Evolutionary conservation across 2,113 vertebrate genomes (phyloP), one percentile per base, ranked within the genome.

Genomic region (Lagenorhynchus albirostris): DNA sequence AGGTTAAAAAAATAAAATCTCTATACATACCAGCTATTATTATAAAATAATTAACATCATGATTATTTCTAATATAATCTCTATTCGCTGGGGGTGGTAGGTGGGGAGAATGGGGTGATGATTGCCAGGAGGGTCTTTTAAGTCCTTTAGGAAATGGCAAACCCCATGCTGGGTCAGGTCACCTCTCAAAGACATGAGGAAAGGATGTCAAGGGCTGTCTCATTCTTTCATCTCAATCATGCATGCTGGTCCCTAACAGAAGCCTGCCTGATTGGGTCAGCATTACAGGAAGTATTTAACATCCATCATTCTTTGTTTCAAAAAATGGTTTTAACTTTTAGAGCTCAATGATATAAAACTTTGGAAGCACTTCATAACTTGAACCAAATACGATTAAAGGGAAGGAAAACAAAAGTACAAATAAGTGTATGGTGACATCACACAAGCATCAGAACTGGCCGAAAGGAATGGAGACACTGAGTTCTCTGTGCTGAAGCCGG

Each of bases 41-140:
- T 67, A 68, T 93, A 53, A 93, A 91, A 97, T 94, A 95, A 97
- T 95, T 91, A 94, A 74, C 58, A 89, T 68, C 41, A 47, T 68
- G 29, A 93, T 93, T 82, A 94, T 68, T 79, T 83, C 80, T 74
- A 73, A 73, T 15, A 2, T 60, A 68, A 87, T 87, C 67, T 73
- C 84, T 82, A 76, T 60, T 81, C 53, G 44, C 76, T 53, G 15
- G 10, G 73, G 41, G 82, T 73, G 7, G 17, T 6, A 14, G 20
- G 23, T 53, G 4, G 31, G 82, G 73, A 91, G 31, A 93, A 79
- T 5, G 18, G 7, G 58, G 93, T 17, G 4, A 82, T 33, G 68
- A 97, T 71, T 29, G 1, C 4, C 55, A 38, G 0, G 2, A 60
- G 17, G 36, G 94, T 47, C 8, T 84, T 95, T 62, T 17, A 62